Base-by-base conservation (phyloP, 1,140 invertebrate species). In the Drosophila teissieri region DNA sequence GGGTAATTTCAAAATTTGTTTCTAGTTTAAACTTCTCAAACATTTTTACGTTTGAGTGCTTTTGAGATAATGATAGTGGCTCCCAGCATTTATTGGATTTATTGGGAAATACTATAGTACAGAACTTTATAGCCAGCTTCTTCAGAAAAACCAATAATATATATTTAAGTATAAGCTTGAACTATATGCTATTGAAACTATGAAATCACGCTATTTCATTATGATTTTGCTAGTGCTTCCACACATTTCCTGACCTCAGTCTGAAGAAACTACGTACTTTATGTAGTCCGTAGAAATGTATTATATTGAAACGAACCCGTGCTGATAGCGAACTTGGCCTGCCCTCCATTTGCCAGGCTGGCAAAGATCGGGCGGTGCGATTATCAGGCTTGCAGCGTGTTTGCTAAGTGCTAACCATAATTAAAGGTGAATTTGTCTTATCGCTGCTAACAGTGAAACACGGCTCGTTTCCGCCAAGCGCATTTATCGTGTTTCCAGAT, bases 401-500 rank as follows among this genome's bases (percentile, higher is more conserved):
- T 63, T 62, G 57, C 14, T 1, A 1, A 24, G 31, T 27, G 14
- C 31, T 37, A 11, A 34, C 34, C 34, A 34, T 15, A 40, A 27
- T n/a, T 46, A n/a, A 42, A 40, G 34, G 34, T 12, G 17, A 19
- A n/a, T 37, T 24, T 8, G 12, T 27, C 44, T 36, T 70, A 70
- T 40, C 51, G 34, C 37, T 69, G 46, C 39, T 19, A 27, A 36
- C 36, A 36, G 36, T 40, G 19, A 14, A 46, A 72, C 51, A 70
- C 12, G 17, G 27, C 14, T 36, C 17, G 36, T 70, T 72, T 72
- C 68, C 68, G 51, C 52, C 36, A 57, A 56, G 34, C 17, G 7
- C 65, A 57, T 48, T 56, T 72, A 69, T 69, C 67, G 67, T 69
- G 51, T 57, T 69, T 69, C 51, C 31, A 31, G 34, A 68, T 49